A percentile compares a stretch with the other conserved stretches of the same genome.
Conservation (phyloP, 2,113 vertebrate species). For the Mormoops blainvillei region DNA sequence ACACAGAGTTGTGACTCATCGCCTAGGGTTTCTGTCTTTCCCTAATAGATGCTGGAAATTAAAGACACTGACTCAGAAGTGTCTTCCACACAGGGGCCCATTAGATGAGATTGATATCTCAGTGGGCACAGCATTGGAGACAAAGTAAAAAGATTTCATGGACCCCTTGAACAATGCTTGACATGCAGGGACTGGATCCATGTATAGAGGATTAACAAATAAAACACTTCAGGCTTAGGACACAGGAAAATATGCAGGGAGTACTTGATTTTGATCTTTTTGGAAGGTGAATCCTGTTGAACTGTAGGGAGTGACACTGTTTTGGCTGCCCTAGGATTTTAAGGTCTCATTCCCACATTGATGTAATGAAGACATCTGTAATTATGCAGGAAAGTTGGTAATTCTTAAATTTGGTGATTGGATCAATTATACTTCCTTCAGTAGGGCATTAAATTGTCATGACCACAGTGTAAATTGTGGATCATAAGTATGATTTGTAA, state of each 20-base stretch:
- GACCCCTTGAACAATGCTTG: background rate
- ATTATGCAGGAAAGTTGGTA: background rate
- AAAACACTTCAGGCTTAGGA: background rate
- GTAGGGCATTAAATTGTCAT: background rate
- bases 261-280: background rate
- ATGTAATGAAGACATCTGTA: background rate
- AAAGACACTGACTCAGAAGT: background rate
- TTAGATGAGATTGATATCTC: background rate
- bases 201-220: rapidly evolving
- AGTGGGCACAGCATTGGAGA: background rate
- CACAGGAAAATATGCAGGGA: background rate
- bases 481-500: constrained; percentile 4
- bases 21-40: background rate
- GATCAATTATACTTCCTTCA: background rate
- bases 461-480: background rate
- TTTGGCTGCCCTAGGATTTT: background rate
- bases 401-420: constrained; percentile 17
- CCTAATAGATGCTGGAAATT: background rate
- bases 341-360: background rate
- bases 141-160: background rate
- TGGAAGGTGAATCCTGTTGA: background rate
- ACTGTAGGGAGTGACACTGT: background rate
- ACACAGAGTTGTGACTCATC: background rate
- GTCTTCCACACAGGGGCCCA: background rate
- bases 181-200: background rate